These are phyloP conservation scores for Agonopterix subpropinquella DNA, from an alignment of 2,888 invertebrate species.

Conservation along the genomic window DNA sequence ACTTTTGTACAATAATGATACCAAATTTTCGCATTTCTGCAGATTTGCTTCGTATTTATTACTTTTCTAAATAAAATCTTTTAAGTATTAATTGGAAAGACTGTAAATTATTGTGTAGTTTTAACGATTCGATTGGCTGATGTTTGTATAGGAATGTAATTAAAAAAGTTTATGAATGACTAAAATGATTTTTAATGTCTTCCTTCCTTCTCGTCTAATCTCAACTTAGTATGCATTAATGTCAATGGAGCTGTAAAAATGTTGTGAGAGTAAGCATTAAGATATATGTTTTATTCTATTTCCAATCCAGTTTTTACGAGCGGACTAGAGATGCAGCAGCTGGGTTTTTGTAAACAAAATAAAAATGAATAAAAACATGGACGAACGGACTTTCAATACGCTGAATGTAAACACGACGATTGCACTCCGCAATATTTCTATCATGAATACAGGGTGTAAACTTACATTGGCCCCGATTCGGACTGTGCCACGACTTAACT, in stretches of 20 bases:
- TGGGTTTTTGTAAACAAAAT: conserved; percentile 62
- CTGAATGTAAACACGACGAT: conserved; percentile 14
- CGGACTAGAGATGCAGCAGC: conserved; percentile 48
- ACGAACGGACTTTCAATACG: conserved; percentile 39
- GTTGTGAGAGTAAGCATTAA: conserved; percentile 33
- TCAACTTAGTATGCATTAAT: conserved; percentile 14
- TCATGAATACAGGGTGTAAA: too few relatives aligned
- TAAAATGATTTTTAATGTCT: conserved; percentile 23
- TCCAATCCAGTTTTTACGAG: conserved; percentile 62
- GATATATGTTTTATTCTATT: conserved; percentile 55
- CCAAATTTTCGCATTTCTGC: conserved; percentile 71
- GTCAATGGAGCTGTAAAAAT: conserved; percentile 32
- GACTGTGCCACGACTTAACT: too few relatives aligned
- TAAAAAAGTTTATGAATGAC: conserved; percentile 67
- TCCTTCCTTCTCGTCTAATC: conserved; percentile 15
- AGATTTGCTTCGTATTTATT: conserved; percentile 69
- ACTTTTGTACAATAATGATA: conserved; percentile 74
- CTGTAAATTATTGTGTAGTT: conserved; percentile 73
- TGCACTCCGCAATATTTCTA: conserved; percentile 13
- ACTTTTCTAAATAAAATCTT: conserved; percentile 57
- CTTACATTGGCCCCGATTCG: too few relatives aligned
- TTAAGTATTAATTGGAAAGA: conserved; percentile 73
- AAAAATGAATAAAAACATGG: conserved; percentile 49
- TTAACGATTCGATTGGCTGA: conserved; percentile 55
- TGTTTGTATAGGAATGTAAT: conserved; percentile 71